Base-by-base conservation (phyloP, 2,113 vertebrate genomes). In the Alaudala cheleensis region DNA sequence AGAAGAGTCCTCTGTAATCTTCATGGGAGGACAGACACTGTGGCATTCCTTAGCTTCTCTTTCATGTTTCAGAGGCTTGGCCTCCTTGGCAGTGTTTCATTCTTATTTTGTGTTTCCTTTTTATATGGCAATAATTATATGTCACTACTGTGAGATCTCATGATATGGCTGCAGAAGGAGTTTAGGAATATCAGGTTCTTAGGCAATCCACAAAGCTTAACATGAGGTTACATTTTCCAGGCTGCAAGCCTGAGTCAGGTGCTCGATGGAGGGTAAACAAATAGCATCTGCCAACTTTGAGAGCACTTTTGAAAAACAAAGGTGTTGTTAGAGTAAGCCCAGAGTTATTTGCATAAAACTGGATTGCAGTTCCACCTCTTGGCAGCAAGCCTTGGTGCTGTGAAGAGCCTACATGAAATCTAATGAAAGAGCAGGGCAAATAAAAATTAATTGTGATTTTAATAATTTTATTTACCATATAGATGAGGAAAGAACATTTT, bases 231-330 rank as follows among this genome's bases (percentile, higher is more conserved):
- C 25, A 94, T 97, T 97, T 96, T 96, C 95, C 86, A 95, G 92
- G 94, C 94, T 94, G 91, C 91, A 93, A 94, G 86, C 88, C 94
- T 86, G 91, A 86, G 94, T 95, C 95, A 93, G 88, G 88, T 94
- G 92, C 81, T 70, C 86, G 47, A 65, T 42, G 31, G 58, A 93
- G 71, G 21, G 82, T 80, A 88, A 86, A 74, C 60, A 79, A 91
- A 78, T 88, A 79, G 81, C n/a, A 92, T 90, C 71, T 93, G 74
- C 58, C 66, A 88, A 62, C 45, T 90, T 86, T 62, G 31, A 93
- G 45, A 92, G 33, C 8, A 4, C 39, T 39, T 77, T 37, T 81
- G 58, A 81, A 95, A 95, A 94, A 86, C 88, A 94, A 95, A 97
- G 88, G 58, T 96, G 86, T 14, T 88, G n/a, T 86, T 92, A 86